Percentiles rank a stretch among this genome's conserved stretches.
phyloP scores from a whole-genome alignment of 2,797 vertebrate species.

The Tolypeutes matacus region DNA sequence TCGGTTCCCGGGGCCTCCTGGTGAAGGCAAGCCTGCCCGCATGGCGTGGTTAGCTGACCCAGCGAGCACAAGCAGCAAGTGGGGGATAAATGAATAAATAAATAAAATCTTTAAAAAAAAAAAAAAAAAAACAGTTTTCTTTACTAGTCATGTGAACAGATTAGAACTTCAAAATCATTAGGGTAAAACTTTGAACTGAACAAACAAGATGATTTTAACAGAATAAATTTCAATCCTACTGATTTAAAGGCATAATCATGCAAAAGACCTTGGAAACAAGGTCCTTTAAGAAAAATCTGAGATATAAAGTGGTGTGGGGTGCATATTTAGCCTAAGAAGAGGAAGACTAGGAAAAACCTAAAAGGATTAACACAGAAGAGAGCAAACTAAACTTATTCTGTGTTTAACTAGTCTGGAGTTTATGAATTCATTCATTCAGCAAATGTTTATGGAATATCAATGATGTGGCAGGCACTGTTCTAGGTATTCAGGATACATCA shows the following conservation, averaged over 20 bases:
- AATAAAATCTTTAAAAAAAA: no score
- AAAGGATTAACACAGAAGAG: constrained; percentile 8
- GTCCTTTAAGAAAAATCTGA: constrained; percentile 3
- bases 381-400: neutral
- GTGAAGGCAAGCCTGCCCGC: no score
- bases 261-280: constrained; percentile 14
- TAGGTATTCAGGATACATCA: neutral
- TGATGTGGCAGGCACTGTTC: neutral
- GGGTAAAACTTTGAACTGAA: constrained; percentile 2
- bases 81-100: no score
- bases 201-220: constrained; percentile 35
- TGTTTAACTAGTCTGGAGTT: neutral
- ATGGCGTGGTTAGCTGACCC: no score
- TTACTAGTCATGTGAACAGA: neutral
- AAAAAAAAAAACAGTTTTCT: neutral
- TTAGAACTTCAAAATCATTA: neutral
- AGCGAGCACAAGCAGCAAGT: no score
- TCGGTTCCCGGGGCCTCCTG: no score
- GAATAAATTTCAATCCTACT: constrained; percentile 20
- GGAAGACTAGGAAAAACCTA: neutral
- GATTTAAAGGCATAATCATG: neutral
- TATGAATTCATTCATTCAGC: constrained; percentile 8
- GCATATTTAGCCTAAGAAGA: neutral
- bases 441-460: neutral
- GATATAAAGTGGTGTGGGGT: neutral